These are phyloP conservation scores for Busseola fusca DNA, from an alignment of 2,888 invertebrate genomes.

Conservation along the genomic window DNA sequence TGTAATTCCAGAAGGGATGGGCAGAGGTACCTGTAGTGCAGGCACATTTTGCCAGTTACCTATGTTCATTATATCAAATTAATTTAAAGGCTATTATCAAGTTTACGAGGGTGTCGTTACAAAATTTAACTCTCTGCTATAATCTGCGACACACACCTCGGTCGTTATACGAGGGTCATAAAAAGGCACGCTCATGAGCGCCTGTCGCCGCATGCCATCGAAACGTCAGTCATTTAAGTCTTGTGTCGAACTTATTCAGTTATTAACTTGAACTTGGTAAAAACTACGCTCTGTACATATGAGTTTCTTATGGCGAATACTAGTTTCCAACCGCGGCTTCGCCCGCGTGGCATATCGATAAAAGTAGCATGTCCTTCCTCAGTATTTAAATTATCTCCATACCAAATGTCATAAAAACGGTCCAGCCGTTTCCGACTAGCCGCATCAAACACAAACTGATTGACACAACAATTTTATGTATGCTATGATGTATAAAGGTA, in stretches of 20 bases:
- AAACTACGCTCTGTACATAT: neutral
- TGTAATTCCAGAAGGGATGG: too few species aligned
- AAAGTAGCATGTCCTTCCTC: neutral
- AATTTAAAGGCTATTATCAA: constrained; percentile 2
- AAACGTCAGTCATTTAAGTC: neutral
- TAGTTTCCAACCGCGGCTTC: neutral
- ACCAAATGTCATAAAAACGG: neutral
- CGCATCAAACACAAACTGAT: neutral
- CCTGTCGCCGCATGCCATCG: neutral
- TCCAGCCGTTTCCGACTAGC: neutral
- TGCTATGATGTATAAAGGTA: too few species aligned
- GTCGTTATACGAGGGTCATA: constrained; percentile 15
- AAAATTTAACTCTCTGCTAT: constrained; percentile 10
- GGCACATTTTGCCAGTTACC: too few species aligned
- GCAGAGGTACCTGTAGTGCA: too few species aligned
- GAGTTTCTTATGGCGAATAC: neutral
- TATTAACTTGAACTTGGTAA: constrained; percentile 2
- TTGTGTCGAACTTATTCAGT: constrained; percentile 1
- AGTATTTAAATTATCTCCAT: neutral
- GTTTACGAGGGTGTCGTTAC: constrained; percentile 15
- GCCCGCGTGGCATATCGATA: neutral
- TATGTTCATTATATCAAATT: neutral
- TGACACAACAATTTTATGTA: neutral
- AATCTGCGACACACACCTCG: neutral
- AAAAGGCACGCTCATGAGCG: constrained; percentile 14